Conservation (phyloP, 2,797 vertebrate species). For the Anguilla pacifica region DNA sequence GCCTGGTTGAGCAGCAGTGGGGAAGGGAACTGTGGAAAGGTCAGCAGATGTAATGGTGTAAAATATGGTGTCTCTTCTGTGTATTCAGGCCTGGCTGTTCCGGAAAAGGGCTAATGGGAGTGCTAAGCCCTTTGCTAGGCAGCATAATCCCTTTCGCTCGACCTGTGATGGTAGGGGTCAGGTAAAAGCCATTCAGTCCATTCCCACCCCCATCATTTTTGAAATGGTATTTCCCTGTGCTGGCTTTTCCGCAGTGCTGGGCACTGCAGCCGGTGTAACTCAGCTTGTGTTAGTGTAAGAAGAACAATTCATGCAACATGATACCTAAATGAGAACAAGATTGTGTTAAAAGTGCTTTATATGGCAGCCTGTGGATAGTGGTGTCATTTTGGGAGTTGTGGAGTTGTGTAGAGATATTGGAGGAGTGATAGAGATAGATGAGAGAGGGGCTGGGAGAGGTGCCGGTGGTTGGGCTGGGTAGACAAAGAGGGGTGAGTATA, state of each 20-base stretch:
- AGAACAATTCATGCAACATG: constrained; percentile 36
- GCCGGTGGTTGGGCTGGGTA: not conserved
- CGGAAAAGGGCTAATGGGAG: constrained; percentile 5
- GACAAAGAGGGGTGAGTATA: not conserved
- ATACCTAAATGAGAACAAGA: constrained; percentile 44
- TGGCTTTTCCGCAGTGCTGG: constrained; percentile 25
- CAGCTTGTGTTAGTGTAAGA: constrained; percentile 49
- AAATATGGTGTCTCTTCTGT: not conserved
- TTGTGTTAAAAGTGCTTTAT: not conserved
- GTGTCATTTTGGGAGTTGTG: not conserved
- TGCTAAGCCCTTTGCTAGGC: not conserved
- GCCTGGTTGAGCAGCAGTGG: not conserved
- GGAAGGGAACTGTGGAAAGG: not conserved
- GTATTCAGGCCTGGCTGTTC: constrained; percentile 9
- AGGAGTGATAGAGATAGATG: not conserved
- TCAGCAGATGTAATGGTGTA: not conserved
- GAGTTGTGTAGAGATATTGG: not conserved
- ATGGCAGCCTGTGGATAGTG: not conserved
- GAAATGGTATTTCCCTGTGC: constrained; percentile 43
- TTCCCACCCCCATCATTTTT: constrained; percentile 26
- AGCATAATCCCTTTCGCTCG: constrained; percentile 9
- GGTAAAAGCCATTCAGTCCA: not conserved
- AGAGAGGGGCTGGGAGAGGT: not conserved
- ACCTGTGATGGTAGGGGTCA: not conserved
- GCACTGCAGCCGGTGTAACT: constrained; percentile 51